These are phyloP conservation scores for Cololabis saira DNA, from an alignment of 2,113 vertebrate genomes.

Conservation along the genomic window DNA sequence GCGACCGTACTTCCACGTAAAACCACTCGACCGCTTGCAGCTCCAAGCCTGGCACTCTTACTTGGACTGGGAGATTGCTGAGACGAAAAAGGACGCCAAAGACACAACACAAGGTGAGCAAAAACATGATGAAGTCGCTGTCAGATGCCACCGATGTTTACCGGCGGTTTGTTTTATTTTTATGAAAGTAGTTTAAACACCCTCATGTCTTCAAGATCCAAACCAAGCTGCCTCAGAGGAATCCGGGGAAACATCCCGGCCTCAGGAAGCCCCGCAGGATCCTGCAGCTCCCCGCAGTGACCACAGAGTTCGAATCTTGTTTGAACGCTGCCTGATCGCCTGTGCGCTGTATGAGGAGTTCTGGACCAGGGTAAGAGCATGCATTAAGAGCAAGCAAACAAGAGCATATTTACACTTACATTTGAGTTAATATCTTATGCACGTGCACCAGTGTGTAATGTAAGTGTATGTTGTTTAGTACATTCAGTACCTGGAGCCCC, in stretches of 20 bases:
- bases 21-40: conserved; percentile 84
- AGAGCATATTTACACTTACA: not conserved
- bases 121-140: not conserved
- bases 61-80: conserved; percentile 84
- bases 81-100: conserved; percentile 45
- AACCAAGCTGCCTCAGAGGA: conserved; percentile 45
- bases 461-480: conserved; percentile 75
- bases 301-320: conserved; percentile 81
- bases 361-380: conserved; percentile 84
- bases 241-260: conserved; percentile 30
- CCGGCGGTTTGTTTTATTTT: not conserved
- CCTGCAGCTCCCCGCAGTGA: conserved; percentile 51
- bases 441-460: conserved; percentile 8
- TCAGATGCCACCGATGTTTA: not conserved
- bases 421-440: too few species aligned
- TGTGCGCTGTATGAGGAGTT: conserved; percentile 89
- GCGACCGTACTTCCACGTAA: conserved; percentile 87
- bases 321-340: conserved; percentile 88
- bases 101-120: conserved; percentile 43
- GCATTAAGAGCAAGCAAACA: not conserved
- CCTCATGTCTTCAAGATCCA: conserved; percentile 34
- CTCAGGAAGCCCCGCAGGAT: conserved; percentile 33
- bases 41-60: conserved; percentile 88
- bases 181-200: not conserved
- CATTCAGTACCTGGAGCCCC: conserved; percentile 82